phyloP scores from a whole-genome alignment of 2,797 vertebrate species.

The Eulemur coronatus region DNA sequence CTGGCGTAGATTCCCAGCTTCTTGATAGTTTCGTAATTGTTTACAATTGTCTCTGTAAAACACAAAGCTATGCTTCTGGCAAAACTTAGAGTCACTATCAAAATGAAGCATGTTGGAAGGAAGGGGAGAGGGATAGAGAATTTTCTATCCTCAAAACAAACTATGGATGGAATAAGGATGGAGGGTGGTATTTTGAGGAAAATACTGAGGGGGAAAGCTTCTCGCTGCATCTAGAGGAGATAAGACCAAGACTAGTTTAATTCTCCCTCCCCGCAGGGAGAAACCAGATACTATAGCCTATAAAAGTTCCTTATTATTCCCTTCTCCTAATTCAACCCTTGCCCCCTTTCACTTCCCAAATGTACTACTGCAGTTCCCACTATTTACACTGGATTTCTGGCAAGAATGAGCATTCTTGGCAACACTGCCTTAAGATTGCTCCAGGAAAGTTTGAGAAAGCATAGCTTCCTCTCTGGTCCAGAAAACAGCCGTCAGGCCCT shows the following conservation, averaged over 20 bases:
- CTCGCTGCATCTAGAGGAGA: background rate
- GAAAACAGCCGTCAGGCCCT: background rate
- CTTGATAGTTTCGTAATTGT: background rate
- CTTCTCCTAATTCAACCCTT: background rate
- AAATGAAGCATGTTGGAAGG: background rate
- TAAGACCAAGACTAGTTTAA: background rate
- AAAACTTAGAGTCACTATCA: background rate
- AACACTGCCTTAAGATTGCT: background rate
- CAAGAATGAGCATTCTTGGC: background rate
- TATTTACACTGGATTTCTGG: background rate
- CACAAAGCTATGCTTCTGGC: background rate
- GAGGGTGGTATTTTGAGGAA: background rate
- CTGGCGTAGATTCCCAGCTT: background rate
- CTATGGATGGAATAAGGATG: background rate
- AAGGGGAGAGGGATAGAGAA: background rate
- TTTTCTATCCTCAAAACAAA: background rate
- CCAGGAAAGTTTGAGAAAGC: background rate
- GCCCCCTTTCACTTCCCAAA: background rate
- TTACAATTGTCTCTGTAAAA: background rate
- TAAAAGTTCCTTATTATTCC: background rate
- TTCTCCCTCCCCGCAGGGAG: background rate
- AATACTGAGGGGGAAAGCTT: background rate
- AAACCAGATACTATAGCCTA: background rate
- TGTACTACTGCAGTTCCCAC: background rate
- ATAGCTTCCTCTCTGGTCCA: background rate